Percentiles rank a stretch among this genome's conserved stretches.
These are phyloP conservation scores for Apantesis nais DNA, from an alignment of 2,888 invertebrate genomes.

Conservation along the genomic window DNA sequence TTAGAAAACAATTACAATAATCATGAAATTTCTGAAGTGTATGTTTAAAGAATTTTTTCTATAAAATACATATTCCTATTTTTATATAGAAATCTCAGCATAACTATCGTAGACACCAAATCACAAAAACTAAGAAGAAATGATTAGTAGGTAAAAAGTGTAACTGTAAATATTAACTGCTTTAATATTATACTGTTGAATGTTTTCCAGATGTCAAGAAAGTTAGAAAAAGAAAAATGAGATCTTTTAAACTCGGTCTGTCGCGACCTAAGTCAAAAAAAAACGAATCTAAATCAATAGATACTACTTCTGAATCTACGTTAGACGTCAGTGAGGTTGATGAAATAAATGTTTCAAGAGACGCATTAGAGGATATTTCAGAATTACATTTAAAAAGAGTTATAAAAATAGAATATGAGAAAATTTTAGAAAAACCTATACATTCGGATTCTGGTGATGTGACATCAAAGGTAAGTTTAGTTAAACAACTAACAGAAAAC, in stretches of 20 bases:
- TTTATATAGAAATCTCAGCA: too few species aligned
- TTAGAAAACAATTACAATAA: not conserved
- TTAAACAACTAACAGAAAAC: slow-evolving; percentile 53
- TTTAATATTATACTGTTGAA: not conserved
- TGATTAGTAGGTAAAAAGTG: not conserved
- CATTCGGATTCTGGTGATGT: slow-evolving; percentile 34
- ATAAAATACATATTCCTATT: not conserved
- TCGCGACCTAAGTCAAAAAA: slow-evolving; percentile 71
- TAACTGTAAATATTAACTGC: not conserved
- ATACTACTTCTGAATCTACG: slow-evolving; percentile 33
- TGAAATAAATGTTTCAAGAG: slow-evolving; percentile 73
- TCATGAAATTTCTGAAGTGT: not conserved
- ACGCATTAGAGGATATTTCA: slow-evolving; percentile 67
- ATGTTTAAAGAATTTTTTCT: not conserved
- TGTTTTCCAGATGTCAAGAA: slow-evolving; percentile 72
- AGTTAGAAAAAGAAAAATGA: slow-evolving; percentile 79
- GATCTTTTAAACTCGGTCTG: slow-evolving; percentile 74
- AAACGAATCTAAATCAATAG: slow-evolving; percentile 37
- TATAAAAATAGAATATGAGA: slow-evolving; percentile 55
- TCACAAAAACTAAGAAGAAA: not conserved
- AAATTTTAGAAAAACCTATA: slow-evolving; percentile 45
- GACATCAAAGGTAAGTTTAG: slow-evolving; percentile 48
- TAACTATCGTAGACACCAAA: too few species aligned
- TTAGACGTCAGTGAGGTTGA: slow-evolving; percentile 56
- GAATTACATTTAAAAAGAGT: slow-evolving; percentile 58